Base-by-base conservation (phyloP, 2,888 invertebrate species). In the Merodon equestris region DNA sequence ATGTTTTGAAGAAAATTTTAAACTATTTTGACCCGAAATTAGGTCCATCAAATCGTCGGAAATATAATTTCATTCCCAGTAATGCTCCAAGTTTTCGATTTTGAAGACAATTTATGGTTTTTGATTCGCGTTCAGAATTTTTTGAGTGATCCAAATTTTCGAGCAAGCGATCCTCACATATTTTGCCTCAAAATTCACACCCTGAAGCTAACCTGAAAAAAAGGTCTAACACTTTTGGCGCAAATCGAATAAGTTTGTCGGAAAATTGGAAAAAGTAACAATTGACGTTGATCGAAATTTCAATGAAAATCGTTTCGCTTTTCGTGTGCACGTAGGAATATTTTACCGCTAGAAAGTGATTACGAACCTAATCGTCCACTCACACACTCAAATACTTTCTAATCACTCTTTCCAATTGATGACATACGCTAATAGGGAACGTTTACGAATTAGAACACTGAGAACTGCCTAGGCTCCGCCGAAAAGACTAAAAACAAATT, bases 361-460 rank as follows among this genome's bases (percentile, higher is more conserved):
- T 63, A 56, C 53, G 48, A 71, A 57, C 68, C 61, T 50, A 66
- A 19, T 67, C 34, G 14, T 17, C 42, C 42, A 68, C 12, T 42
- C 57, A 61, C 12, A n/a, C 19, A 14, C 9, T 0, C 17, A 38
- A 53, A 50, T 17, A 42, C 18, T 56, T 67, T 57, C 18, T 54
- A 45, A 18, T 51, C 54, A 40, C 18, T 60, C 50, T 42, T 14
- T 50, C 48, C 56, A 40, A 40, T 5, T 9, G 10, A 5, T 40
- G 40, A n/a, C n/a, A 40, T 40, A n/a, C 9, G 40, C 40, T 66
- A 27, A 57, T 18, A 54, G 7, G 44, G 64, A 60, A 74, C 42
- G 27, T 4, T 19, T 15, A 45, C 15, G 74, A 79, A 79, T 60
- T 9, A 64, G 70, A 74, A 70, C 71, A 74, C 38, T 58, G 56